phyloP scores from a whole-genome alignment of 2,888 invertebrate genomes.

The Agrotis ipsilon region DNA sequence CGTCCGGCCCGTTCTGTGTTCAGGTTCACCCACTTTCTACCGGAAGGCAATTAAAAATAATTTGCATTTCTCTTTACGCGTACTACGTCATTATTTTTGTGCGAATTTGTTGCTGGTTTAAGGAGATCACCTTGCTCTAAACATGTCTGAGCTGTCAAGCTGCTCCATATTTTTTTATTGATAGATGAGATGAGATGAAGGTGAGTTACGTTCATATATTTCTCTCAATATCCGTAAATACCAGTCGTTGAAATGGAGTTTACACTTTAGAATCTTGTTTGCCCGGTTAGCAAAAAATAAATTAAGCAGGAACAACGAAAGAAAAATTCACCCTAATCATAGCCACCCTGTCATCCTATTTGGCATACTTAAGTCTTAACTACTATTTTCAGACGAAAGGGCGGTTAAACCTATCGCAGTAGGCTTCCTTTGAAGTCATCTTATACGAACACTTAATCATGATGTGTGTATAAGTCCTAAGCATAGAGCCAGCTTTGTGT shows the following conservation, averaged over 20 bases:
- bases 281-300: neutral
- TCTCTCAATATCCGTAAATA: neutral
- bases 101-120: slow-evolving; percentile 68
- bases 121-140: slow-evolving; percentile 62
- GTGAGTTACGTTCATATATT: too few relatives aligned
- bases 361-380: neutral
- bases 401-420: slow-evolving; percentile 2
- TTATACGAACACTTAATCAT: slow-evolving; percentile 26
- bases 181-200: neutral
- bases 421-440: slow-evolving; percentile 27
- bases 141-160: neutral
- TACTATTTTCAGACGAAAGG: slow-evolving; percentile 12
- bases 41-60: slow-evolving; percentile 89
- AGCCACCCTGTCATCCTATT: neutral
- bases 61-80: slow-evolving; percentile 88
- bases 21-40: slow-evolving; percentile 89
- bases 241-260: neutral
- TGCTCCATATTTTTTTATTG: neutral
- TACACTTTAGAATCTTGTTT: neutral
- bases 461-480: slow-evolving; percentile 23
- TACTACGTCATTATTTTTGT: slow-evolving; percentile 75
- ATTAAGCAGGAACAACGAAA: neutral
- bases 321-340: neutral
- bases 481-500: slow-evolving; percentile 31
- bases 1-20: slow-evolving; percentile 81